phyloP scores from a whole-genome alignment of 2,113 vertebrate species.

The Brachyhypopomus occidentalis region DNA sequence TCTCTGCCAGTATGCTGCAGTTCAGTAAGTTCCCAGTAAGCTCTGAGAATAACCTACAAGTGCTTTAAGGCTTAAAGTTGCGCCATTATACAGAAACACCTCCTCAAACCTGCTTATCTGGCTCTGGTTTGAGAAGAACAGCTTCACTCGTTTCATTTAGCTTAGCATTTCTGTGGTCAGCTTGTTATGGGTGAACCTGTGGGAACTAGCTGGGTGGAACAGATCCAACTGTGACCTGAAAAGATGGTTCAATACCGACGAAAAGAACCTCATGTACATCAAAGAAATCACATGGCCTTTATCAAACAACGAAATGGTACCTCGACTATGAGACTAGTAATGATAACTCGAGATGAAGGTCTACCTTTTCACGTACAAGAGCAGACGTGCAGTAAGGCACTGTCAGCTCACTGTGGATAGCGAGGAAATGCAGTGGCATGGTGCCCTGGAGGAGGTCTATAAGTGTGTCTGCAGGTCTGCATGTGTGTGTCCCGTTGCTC shows the following conservation, averaged over 20 bases:
- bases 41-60: conserved; percentile 43
- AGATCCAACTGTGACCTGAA: background rate
- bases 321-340: background rate
- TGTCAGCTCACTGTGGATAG: background rate
- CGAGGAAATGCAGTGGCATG: background rate
- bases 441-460: background rate
- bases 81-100: background rate
- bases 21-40: background rate
- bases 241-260: background rate
- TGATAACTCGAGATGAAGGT: background rate
- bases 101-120: background rate
- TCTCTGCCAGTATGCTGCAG: background rate
- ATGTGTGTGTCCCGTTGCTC: background rate
- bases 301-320: background rate
- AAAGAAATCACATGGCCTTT: background rate
- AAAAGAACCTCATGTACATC: background rate
- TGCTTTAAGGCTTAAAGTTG: conserved; percentile 33
- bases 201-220: conserved; percentile 8
- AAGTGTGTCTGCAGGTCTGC: no score
- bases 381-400: background rate
- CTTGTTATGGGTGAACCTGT: conserved; percentile 13
- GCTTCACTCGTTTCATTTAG: conserved; percentile 9
- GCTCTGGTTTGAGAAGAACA: conserved; percentile 5
- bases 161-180: conserved; percentile 17
- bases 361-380: background rate